Conservation (phyloP, 2,113 vertebrate species). For the Nibea coibor region DNA sequence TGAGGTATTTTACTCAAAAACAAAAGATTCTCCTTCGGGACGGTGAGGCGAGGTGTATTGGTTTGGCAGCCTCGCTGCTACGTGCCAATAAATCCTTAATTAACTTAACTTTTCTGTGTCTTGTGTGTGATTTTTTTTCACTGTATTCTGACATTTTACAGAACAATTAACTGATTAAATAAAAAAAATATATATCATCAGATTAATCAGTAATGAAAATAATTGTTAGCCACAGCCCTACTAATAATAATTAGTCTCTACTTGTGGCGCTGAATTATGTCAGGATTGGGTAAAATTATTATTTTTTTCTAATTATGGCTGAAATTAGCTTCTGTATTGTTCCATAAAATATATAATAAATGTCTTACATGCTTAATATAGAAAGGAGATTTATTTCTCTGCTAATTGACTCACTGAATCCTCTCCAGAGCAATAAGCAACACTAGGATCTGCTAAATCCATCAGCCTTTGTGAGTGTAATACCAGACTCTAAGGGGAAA, state of each 20-base stretch:
- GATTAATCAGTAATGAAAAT: no score
- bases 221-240: no score
- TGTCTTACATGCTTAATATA: not conserved
- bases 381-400: slow-evolving; percentile 2
- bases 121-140: no score
- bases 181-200: no score
- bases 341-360: slow-evolving; percentile 10
- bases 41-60: no score
- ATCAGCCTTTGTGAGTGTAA: slow-evolving; percentile 49
- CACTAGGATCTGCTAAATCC: slow-evolving; percentile 45
- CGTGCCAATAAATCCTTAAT: no score
- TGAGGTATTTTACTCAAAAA: not conserved
- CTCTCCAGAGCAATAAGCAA: slow-evolving; percentile 13
- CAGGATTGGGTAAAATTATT: not conserved
- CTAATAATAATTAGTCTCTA: slow-evolving; percentile 1
- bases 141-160: no score
- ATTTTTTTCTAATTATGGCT: not conserved
- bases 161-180: no score
- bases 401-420: slow-evolving; percentile 8
- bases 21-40: not conserved
- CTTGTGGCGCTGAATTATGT: not conserved
- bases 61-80: no score
- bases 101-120: no score
- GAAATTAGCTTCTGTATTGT: not conserved
- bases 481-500: slow-evolving; percentile 53